These are phyloP conservation scores for Ceratosolen solmsi DNA, from an alignment of 1,140 invertebrate species.

Conservation along the genomic window DNA sequence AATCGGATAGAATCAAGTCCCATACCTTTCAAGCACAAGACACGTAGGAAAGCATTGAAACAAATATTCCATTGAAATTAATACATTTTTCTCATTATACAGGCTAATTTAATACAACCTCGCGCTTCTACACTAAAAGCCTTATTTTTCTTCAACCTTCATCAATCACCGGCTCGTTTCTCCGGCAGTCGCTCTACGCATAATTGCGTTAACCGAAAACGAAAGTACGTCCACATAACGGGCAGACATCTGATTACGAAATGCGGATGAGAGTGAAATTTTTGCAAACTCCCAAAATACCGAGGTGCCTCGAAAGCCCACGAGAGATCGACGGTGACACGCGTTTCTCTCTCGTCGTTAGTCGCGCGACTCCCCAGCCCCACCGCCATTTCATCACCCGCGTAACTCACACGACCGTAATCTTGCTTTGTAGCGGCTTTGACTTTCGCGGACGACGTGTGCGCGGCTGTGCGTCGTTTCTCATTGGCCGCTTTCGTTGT, in stretches of 20 bases:
- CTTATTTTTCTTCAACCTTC: neutral
- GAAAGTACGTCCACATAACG: neutral
- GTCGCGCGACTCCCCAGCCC: constrained; percentile 31
- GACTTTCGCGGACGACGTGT: constrained; percentile 44
- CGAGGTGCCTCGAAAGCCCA: neutral
- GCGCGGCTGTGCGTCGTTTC: constrained; percentile 41
- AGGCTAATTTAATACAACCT: neutral
- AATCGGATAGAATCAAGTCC: neutral
- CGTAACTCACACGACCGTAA: constrained; percentile 46
- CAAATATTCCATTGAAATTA: neutral
- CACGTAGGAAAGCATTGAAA: neutral
- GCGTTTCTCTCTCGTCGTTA: constrained; percentile 52
- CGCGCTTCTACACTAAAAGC: neutral
- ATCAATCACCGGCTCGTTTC: neutral
- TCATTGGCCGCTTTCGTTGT: constrained; percentile 31
- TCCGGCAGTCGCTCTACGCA: neutral
- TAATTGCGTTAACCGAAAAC: neutral
- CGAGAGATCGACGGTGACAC: constrained; percentile 56
- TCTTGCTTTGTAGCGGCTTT: constrained; percentile 2
- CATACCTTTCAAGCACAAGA: neutral
- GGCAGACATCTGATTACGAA: neutral
- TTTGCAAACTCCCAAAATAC: constrained; percentile 44
- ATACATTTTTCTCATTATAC: neutral
- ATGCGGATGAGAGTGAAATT: neutral
- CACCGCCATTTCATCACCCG: constrained; percentile 8